These are phyloP conservation scores for Homarus americanus DNA, from an alignment of 1,140 invertebrate species.

Conservation along the genomic window DNA sequence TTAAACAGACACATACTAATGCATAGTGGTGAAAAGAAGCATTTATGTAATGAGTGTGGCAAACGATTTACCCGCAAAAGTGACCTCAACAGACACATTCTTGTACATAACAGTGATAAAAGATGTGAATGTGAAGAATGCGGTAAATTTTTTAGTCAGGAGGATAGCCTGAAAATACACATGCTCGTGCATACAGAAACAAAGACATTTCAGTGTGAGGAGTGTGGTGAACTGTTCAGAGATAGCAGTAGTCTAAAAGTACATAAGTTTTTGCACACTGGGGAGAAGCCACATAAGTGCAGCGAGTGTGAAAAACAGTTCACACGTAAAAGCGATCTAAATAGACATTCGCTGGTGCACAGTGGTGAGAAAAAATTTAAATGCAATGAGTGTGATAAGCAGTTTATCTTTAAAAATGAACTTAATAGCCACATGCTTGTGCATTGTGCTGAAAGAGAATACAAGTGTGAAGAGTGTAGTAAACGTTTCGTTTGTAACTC, in stretches of 20 bases:
- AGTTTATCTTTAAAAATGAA: conserved; percentile 48
- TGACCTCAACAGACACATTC: conserved; percentile 41
- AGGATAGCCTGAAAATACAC: conserved; percentile 40
- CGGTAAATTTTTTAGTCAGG: conserved; percentile 29
- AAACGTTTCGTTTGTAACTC: conserved; percentile 54
- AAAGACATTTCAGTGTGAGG: conserved; percentile 34
- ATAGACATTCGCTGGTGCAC: conserved; percentile 24
- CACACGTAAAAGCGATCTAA: conserved; percentile 40
- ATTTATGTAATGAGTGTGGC: conserved; percentile 43
- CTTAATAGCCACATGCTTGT: conserved; percentile 51
- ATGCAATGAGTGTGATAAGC: conserved; percentile 31
- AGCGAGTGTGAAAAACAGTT: conserved; percentile 41
- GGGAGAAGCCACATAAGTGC: conserved; percentile 42
- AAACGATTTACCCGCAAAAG: conserved; percentile 47
- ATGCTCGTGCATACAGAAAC: conserved; percentile 13
- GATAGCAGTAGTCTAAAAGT: conserved; percentile 8
- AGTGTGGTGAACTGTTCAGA: conserved; percentile 22
- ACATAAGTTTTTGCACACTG: conserved; percentile 40
- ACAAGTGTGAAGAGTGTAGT: conserved; percentile 45
- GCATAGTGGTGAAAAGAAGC: conserved; percentile 44
- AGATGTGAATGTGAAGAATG: conserved; percentile 38
- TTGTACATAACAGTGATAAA: conserved; percentile 31
- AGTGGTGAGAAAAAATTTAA: conserved; percentile 27
- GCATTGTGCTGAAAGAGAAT: conserved; percentile 39
- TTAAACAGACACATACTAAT: conserved; percentile 41